Percentiles rank a stretch among this genome's conserved stretches.
Evolutionary conservation across 2,797 vertebrate genomes (phyloP).

Genomic region (Denticeps clupeoides): DNA sequence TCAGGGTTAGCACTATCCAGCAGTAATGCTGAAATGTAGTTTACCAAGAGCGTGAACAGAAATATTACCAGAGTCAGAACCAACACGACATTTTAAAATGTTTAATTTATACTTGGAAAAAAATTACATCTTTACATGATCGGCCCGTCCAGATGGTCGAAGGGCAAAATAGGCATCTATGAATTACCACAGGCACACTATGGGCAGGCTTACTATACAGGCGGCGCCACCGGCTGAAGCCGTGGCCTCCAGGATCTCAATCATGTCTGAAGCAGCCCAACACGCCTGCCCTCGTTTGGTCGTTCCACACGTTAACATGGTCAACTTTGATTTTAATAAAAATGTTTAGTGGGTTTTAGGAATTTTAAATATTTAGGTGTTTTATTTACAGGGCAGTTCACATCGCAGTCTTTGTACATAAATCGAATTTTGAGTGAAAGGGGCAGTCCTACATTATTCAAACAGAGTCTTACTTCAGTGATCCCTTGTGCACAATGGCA

Average conservation of each 20-base stretch:
- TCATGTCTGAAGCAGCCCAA: constrained; percentile 44
- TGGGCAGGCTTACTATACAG: constrained; percentile 76
- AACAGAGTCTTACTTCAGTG: constrained; percentile 65
- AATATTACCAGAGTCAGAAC: constrained; percentile 36
- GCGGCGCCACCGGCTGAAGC: constrained; percentile 60
- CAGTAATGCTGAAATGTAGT: constrained; percentile 5
- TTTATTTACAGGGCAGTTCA: constrained; percentile 63
- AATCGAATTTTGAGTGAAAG: constrained; percentile 47
- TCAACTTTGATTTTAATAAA: constrained; percentile 54
- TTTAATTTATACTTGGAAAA: constrained; percentile 80
- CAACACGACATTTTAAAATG: constrained; percentile 56
- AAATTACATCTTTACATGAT: constrained; percentile 76
- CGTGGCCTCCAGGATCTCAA: constrained; percentile 49
- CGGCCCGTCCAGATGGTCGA: constrained; percentile 61
- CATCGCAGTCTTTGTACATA: constrained; percentile 44
- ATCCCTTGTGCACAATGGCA: constrained; percentile 80
- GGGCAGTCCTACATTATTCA: constrained; percentile 44
- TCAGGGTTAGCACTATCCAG: constrained; percentile 9
- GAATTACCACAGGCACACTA: constrained; percentile 80
- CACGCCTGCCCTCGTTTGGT: constrained; percentile 81
- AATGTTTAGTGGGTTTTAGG: constrained; percentile 30
- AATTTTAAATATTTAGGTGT: constrained; percentile 53
- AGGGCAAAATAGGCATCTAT: constrained; percentile 69
- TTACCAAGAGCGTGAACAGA: constrained; percentile 11
- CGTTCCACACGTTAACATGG: constrained; percentile 59